A percentile compares a stretch with the other conserved stretches of the same genome.
These are phyloP conservation scores for Eupithecia exiguata DNA, from an alignment of 2,888 invertebrate genomes.

Conservation along the genomic window DNA sequence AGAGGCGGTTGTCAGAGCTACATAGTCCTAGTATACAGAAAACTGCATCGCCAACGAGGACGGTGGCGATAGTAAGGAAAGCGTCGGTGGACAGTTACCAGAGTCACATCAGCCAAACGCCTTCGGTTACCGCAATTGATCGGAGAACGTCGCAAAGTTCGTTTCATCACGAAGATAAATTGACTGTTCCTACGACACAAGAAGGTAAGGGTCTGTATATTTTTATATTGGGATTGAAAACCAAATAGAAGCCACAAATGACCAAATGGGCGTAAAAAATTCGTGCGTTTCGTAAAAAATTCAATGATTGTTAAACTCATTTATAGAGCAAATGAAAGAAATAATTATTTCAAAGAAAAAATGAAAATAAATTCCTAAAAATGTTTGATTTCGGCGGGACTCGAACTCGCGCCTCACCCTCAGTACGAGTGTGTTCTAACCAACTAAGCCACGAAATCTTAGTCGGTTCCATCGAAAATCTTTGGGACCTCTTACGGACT, in stretches of 20 bases:
- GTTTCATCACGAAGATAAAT: constrained; percentile 84
- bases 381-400: no score
- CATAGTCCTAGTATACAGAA: constrained; percentile 67
- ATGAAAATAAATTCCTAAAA: no score
- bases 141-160: constrained; percentile 79
- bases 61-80: constrained; percentile 67
- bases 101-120: constrained; percentile 77
- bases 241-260: neutral
- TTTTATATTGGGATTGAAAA: neutral
- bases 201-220: constrained; percentile 64
- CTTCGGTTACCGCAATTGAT: constrained; percentile 66
- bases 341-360: no score
- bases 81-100: constrained; percentile 79
- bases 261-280: neutral
- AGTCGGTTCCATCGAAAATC: no score
- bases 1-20: constrained; percentile 68
- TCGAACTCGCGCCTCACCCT: no score
- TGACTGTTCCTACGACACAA: constrained; percentile 69
- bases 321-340: no score
- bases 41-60: constrained; percentile 74
- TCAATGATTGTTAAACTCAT: neutral
- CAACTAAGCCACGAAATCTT: no score
- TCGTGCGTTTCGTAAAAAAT: neutral
- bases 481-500: no score
- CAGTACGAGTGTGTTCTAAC: no score